These are phyloP conservation scores for Diploptera punctata DNA, from an alignment of 2,888 invertebrate genomes.

Conservation along the genomic window DNA sequence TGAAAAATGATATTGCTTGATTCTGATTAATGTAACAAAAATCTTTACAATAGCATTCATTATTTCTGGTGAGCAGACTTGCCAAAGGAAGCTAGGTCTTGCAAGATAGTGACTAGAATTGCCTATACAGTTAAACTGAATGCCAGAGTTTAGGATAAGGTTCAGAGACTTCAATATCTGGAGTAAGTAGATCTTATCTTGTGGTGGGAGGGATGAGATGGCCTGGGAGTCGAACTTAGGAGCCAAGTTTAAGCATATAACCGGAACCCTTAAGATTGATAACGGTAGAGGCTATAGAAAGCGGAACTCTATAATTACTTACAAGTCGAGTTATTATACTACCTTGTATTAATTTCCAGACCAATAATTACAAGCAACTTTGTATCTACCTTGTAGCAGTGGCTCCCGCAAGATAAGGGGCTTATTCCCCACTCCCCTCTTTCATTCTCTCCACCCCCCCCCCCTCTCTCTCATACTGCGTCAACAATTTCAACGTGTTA, in stretches of 20 bases:
- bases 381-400: slow-evolving; percentile 12
- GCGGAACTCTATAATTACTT: background rate
- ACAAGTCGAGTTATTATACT: slow-evolving; percentile 23
- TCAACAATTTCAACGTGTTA: no score
- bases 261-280: slow-evolving; percentile 21
- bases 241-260: slow-evolving; percentile 13
- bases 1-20: no score
- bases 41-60: no score
- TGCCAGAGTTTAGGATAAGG: no score
- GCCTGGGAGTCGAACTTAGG: slow-evolving; percentile 15
- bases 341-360: slow-evolving; percentile 38
- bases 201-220: background rate
- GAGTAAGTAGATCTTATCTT: background rate
- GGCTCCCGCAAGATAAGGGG: slow-evolving; percentile 9
- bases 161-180: background rate
- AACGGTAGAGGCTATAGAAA: background rate
- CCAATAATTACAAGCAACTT: slow-evolving; percentile 34
- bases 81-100: no score
- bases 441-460: background rate
- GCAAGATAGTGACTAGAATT: no score
- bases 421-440: background rate
- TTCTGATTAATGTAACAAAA: no score
- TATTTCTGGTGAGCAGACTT: no score
- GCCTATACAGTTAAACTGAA: no score
- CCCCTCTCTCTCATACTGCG: no score